Base-by-base conservation (phyloP, 2,113 vertebrate genomes). In the Origma solitaria region DNA sequence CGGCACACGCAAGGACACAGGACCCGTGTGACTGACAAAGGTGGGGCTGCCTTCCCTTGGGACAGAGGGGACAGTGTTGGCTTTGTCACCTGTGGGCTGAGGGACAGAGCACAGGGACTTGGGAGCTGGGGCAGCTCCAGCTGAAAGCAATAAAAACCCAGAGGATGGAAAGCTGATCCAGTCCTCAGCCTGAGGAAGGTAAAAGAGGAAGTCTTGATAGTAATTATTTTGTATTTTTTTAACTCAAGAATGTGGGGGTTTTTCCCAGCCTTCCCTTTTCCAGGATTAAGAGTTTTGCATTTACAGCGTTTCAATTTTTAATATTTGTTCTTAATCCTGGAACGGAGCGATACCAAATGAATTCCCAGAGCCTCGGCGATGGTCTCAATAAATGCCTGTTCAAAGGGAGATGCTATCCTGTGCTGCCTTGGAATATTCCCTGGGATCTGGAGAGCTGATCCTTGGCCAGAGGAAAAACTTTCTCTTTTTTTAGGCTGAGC, bases 91-190 rank as follows among this genome's bases (percentile, higher is more conserved):
- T 40, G 54, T 2, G 47, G 49, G 82, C 70, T 30, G 54, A 53
- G 65, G 77, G 60, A 66, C 78, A 19, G 44, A 81, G 82, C 82
- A 9, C 45, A 22, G 69, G 6, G 9, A 50, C 69, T 0, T 3
- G 77, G 93, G 82, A 78, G 92, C 84, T 57, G 56, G 77, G 90
- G 91, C 72, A 85, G 50, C 89, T 82, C 71, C 75, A 47, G 61
- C 95, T 9, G 72, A 93, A 97, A 98, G 97, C 97, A 98, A 98
- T 98, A 98, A 97, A 95, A 95, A 79, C 85, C 93, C 86, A 5
- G 33, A 51, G 92, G 78, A 69, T n/a, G 73, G 76, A 25, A n/a
- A 17, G 42, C 91, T 49, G 49, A 61, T 57, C 88, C 40, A 6
- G 66, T 82, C 96, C 95, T 97, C 97, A 96, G 94, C 24, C 94